Evolutionary conservation across 1,140 invertebrate species (phyloP), one percentile per base, ranked within the genome.

Genomic region (Matsumurasca onukii): DNA sequence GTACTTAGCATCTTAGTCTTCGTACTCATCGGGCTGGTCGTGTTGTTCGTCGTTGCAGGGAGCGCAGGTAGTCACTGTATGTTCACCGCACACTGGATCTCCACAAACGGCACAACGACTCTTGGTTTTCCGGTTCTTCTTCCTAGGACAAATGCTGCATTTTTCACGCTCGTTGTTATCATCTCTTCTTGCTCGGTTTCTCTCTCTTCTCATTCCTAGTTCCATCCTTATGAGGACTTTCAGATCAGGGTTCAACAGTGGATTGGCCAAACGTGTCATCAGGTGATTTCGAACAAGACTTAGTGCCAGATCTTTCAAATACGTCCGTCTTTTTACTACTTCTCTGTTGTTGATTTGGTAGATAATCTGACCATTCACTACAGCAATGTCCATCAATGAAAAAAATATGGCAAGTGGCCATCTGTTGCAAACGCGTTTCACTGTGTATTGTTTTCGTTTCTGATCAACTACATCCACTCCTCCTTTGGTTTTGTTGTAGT

Each of bases 151-250:
- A 45, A 45, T 12, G n/a, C n/a, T 9, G n/a, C 39, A 45, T 45
- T 45, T 45, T 45, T 45, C 39, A n/a, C 39, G n/a, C 9, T 45
- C 39, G n/a, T 12, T 45, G 39, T 45, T 45, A n/a, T 12, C 39
- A 12, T 45, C n/a, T 45, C 39, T 45, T 45, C n/a, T n/a, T 9
- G 39, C 39, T 12, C 9, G n/a, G n/a, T 12, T 45, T n/a, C 39
- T n/a, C 39, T 45, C 9, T 45, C n/a, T n/a, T 45, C n/a, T 45
- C n/a, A 45, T 45, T 12, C 39, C 39, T n/a, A 45, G 39, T n/a
- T 45, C 39, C 39, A 45, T 45, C 39, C 39, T 45, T 45, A 45
- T 45, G 39, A 45, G 39, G 39, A n/a, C 39, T 45, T 45, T 45
- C 39, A 45, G 39, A n/a, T n/a, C 39, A 12, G 39, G 39, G 39